Evolutionary conservation across 2,888 invertebrate species (phyloP).

Genomic region (Rhorus exstirpatorius): DNA sequence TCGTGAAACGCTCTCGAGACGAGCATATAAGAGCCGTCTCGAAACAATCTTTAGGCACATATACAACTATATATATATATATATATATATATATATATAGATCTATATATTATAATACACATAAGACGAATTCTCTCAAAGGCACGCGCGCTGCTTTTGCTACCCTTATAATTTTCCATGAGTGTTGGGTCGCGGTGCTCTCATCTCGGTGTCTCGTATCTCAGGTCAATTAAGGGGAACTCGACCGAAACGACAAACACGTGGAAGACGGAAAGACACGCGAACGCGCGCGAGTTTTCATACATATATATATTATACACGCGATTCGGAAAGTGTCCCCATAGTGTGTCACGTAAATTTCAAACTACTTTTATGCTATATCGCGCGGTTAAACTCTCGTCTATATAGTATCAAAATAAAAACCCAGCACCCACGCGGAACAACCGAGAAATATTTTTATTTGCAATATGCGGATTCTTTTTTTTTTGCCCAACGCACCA

Average conservation of each 20-base stretch:
- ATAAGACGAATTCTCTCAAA: constrained; percentile 34
- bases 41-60: constrained; percentile 30
- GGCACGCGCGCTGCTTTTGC: constrained; percentile 44
- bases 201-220: constrained; percentile 82
- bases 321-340: constrained; percentile 34
- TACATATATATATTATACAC: no score
- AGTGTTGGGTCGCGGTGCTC: constrained; percentile 50
- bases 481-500: no score
- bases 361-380: constrained; percentile 40
- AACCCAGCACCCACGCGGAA: no score
- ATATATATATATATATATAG: constrained; percentile 26
- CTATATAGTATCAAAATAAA: no score
- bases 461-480: no score
- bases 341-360: constrained; percentile 33
- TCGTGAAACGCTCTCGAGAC: constrained; percentile 63
- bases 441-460: no score
- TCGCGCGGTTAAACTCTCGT: constrained; percentile 3
- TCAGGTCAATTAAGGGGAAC: constrained; percentile 85
- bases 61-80: no score
- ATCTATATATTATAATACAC: constrained; percentile 11
- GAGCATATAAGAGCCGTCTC: constrained; percentile 19
- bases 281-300: constrained; percentile 42
- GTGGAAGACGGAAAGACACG: constrained; percentile 76
- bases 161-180: constrained; percentile 72
- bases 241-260: constrained; percentile 86